These are phyloP conservation scores for Drosophila kurseongensis DNA, from an alignment of 1,140 invertebrate genomes.

Conservation along the genomic window DNA sequence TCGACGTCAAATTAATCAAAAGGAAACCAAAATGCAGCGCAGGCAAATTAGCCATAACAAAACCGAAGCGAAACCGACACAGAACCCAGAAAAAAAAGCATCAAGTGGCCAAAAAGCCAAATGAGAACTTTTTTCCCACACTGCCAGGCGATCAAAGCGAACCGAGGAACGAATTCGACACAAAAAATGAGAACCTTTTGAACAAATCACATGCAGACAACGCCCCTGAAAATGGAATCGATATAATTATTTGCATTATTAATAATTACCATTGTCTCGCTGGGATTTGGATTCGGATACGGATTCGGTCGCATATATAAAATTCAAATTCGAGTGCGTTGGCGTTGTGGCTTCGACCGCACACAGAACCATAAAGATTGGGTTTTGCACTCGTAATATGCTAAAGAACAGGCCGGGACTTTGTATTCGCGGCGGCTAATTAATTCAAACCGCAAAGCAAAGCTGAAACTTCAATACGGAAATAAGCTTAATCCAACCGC, in stretches of 20 bases:
- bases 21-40: constrained; percentile 67
- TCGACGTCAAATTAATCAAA: constrained; percentile 80
- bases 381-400: constrained; percentile 49
- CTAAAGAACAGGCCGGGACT: constrained; percentile 57
- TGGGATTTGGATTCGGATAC: constrained; percentile 40
- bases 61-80: constrained; percentile 14
- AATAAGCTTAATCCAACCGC: constrained; percentile 72
- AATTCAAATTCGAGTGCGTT: constrained; percentile 63
- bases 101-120: constrained; percentile 68
- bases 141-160: constrained; percentile 64
- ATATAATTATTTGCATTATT: constrained; percentile 83
- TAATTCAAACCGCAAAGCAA: constrained; percentile 75
- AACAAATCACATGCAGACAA: constrained; percentile 67
- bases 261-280: constrained; percentile 79
- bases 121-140: constrained; percentile 78
- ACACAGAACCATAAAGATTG: constrained; percentile 43
- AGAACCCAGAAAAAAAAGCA: constrained; percentile 32
- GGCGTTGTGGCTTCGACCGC: constrained; percentile 63
- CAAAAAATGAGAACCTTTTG: constrained; percentile 50
- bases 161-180: constrained; percentile 30
- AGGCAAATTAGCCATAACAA: constrained; percentile 67
- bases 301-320: constrained; percentile 30
- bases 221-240: constrained; percentile 79
- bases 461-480: constrained; percentile 75
- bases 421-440: constrained; percentile 59